A percentile compares a stretch with the other conserved stretches of the same genome.
These are phyloP conservation scores for Ptiloglossa arizonensis DNA, from an alignment of 1,140 invertebrate genomes.

Conservation along the genomic window DNA sequence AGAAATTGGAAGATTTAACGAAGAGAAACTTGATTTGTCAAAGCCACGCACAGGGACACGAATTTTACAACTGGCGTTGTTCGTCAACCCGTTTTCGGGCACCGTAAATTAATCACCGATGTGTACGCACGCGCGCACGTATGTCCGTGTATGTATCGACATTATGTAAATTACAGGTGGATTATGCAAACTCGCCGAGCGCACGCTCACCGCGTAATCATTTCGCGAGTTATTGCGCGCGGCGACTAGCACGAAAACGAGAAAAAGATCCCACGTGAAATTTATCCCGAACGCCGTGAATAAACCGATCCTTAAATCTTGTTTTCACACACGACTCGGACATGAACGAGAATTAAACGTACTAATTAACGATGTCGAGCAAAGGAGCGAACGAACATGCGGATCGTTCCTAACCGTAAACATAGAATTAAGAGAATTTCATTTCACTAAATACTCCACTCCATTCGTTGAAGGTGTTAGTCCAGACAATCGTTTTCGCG, in stretches of 20 bases:
- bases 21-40: conserved; percentile 34
- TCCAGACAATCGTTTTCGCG: too few species aligned
- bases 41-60: conserved; percentile 26
- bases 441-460: too few species aligned
- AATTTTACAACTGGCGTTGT: conserved; percentile 26
- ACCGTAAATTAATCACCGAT: conserved; percentile 40
- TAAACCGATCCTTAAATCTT: conserved; percentile 8
- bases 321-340: too few species aligned
- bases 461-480: too few species aligned
- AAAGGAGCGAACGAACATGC: too few species aligned
- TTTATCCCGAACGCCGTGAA: background rate
- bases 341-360: too few species aligned
- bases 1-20: conserved; percentile 12
- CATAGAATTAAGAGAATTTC: too few species aligned
- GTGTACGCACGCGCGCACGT: background rate
- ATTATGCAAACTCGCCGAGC: conserved; percentile 32
- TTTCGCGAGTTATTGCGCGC: conserved; percentile 23
- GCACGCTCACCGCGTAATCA: conserved; percentile 29
- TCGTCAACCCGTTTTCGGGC: conserved; percentile 6
- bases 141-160: conserved; percentile 16
- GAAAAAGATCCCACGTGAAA: background rate
- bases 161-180: conserved; percentile 24
- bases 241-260: background rate
- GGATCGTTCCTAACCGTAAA: too few species aligned
- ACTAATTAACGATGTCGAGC: too few species aligned